Percentiles rank a stretch among this genome's conserved stretches.
These are phyloP conservation scores for Manis javanica DNA, from an alignment of 2,797 vertebrate species.

Conservation along the genomic window DNA sequence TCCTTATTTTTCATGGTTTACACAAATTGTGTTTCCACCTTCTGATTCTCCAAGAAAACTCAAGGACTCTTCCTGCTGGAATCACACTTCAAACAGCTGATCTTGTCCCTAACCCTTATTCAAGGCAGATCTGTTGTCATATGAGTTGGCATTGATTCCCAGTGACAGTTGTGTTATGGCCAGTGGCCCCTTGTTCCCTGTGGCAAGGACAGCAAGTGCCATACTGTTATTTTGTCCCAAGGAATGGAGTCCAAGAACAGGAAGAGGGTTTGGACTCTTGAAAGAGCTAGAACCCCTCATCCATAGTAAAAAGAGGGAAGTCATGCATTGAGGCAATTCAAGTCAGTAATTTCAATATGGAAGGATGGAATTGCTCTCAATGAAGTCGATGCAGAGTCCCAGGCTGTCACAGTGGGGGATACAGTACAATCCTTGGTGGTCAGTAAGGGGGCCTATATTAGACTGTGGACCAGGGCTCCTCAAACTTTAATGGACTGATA, in stretches of 20 bases:
- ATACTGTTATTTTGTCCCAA: not conserved
- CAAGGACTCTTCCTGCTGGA: not conserved
- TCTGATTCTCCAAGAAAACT: not conserved
- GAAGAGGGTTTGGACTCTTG: not conserved
- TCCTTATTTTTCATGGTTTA: not conserved
- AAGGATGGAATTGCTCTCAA: not conserved
- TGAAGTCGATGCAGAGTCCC: not conserved
- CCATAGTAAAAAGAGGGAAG: not conserved
- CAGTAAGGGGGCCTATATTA: not conserved
- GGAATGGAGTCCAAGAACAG: not conserved
- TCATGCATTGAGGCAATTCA: accelerated
- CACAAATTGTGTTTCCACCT: not conserved
- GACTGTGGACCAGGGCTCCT: not conserved
- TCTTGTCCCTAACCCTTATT: not conserved
- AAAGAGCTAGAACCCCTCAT: not conserved
- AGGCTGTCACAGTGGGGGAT: not conserved
- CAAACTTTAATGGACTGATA: not conserved
- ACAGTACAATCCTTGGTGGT: not conserved
- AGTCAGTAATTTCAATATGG: not conserved
- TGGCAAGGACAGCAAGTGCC: not conserved
- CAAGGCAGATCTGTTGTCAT: not conserved
- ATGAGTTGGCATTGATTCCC: not conserved
- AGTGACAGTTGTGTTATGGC: not conserved
- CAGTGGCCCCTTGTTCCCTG: not conserved
- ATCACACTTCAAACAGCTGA: not conserved